Percentiles rank a stretch among this genome's conserved stretches.
Conservation (phyloP, 1,140 invertebrate species). For the Penaeus chinensis region DNA sequence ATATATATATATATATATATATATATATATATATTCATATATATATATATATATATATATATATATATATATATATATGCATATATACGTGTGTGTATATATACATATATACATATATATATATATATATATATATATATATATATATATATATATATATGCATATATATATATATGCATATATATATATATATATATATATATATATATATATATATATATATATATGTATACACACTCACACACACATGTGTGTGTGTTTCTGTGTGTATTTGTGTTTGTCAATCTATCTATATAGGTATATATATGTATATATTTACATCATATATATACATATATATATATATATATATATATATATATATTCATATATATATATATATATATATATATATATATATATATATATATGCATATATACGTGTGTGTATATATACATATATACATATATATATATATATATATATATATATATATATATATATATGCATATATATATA, state of each 20-base stretch:
- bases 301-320: background rate
- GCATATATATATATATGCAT: background rate
- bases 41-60: background rate
- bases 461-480: background rate
- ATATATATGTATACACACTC: background rate
- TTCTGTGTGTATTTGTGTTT: slow-evolving; percentile 4
- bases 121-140: background rate
- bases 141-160: background rate
- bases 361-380: slow-evolving; percentile 15
- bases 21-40: background rate
- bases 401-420: slow-evolving; percentile 21
- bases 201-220: background rate
- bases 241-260: background rate
- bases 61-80: background rate
- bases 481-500: background rate
- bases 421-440: background rate
- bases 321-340: background rate
- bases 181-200: background rate
- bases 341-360: background rate
- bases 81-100: background rate
- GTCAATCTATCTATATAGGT: background rate
- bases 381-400: slow-evolving; percentile 26
- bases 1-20: background rate
- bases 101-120: background rate
- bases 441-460: background rate